Conservation (phyloP, 2,113 vertebrate genomes). For the Hypanus sabinus region DNA sequence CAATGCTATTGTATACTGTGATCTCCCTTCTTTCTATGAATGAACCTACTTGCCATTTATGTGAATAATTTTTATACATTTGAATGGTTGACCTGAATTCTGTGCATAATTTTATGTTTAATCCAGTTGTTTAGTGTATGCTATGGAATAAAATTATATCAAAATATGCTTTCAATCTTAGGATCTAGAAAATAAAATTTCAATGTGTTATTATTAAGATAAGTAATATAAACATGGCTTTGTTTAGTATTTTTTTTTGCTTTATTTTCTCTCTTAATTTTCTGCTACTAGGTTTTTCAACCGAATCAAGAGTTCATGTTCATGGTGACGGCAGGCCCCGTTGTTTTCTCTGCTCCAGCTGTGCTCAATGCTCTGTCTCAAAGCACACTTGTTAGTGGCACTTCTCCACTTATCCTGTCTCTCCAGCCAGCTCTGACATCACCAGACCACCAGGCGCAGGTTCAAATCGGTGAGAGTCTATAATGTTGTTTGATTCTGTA, state of each 20-base stretch:
- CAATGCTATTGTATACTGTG: no score
- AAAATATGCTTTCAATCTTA: background rate
- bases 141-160: background rate
- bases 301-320: constrained; percentile 76
- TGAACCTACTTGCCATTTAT: background rate
- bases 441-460: constrained; percentile 72
- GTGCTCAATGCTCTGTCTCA: constrained; percentile 72
- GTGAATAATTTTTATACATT: background rate
- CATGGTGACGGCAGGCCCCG: constrained; percentile 77
- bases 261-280: background rate
- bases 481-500: background rate
- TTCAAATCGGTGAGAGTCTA: constrained; percentile 75
- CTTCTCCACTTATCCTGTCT: constrained; percentile 65
- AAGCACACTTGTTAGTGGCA: constrained; percentile 55
- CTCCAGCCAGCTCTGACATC: constrained; percentile 63
- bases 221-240: constrained; percentile 4
- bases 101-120: background rate
- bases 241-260: constrained; percentile 40
- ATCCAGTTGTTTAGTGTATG: background rate
- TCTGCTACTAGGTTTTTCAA: constrained; percentile 66
- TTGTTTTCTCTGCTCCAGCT: constrained; percentile 84
- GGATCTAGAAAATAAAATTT: background rate
- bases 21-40: background rate
- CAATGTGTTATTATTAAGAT: background rate
- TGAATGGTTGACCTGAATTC: background rate